These are phyloP conservation scores for Antennarius maculatus DNA, from an alignment of 2,797 vertebrate genomes.

Conservation along the genomic window DNA sequence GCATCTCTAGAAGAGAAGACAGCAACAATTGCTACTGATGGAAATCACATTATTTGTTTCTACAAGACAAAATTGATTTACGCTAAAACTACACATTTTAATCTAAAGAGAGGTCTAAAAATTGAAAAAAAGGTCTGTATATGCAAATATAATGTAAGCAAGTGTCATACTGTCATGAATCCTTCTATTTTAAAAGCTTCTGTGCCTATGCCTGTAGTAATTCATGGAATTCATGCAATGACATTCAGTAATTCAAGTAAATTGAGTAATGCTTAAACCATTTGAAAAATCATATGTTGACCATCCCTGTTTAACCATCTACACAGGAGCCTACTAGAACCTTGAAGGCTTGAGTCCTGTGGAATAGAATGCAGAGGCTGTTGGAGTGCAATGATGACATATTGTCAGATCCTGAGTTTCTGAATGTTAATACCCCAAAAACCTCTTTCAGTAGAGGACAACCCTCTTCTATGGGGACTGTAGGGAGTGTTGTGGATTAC, in stretches of 20 bases:
- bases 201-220: not conserved
- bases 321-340: slow-evolving; percentile 43
- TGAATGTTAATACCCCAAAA: slow-evolving; percentile 72
- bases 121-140: not conserved
- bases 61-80: not conserved
- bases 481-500: slow-evolving; percentile 65
- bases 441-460: slow-evolving; percentile 71
- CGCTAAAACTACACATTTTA: not conserved
- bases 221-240: not conserved
- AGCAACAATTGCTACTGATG: slow-evolving; percentile 16
- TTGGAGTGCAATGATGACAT: slow-evolving; percentile 52
- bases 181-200: not conserved
- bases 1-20: slow-evolving; percentile 87
- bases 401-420: slow-evolving; percentile 74
- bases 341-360: slow-evolving; percentile 28
- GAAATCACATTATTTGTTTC: not conserved
- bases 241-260: slow-evolving; percentile 3
- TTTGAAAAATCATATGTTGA: slow-evolving; percentile 7
- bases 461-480: slow-evolving; percentile 61
- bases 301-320: slow-evolving; percentile 11
- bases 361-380: slow-evolving; percentile 54
- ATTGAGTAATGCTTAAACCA: not conserved
- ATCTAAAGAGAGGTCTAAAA: not conserved
- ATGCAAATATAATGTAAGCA: not conserved
- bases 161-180: not conserved